Evolutionary conservation across 2,888 invertebrate genomes (phyloP).

Genomic region (Andricus quercusramuli): DNA sequence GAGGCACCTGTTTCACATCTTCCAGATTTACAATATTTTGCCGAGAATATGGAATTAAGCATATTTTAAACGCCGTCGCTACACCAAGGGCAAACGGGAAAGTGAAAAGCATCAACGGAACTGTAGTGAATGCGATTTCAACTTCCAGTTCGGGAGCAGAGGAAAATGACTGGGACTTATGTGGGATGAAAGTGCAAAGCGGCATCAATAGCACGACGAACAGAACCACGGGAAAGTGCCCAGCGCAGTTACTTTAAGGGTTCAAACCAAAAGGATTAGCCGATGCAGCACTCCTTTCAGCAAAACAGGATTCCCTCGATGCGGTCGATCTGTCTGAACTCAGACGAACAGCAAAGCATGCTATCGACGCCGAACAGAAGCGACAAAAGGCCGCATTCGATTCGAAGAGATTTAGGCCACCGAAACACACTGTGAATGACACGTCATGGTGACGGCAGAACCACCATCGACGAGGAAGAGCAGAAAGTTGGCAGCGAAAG

Average conservation of each 20-base stretch:
- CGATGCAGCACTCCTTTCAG: constrained; percentile 42
- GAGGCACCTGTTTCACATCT: too few relatives aligned
- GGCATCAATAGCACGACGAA: too few relatives aligned
- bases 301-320: constrained; percentile 50
- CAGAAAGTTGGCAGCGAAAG: constrained; percentile 54
- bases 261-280: constrained; percentile 53
- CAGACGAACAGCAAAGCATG: constrained; percentile 46
- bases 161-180: too few relatives aligned
- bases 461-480: constrained; percentile 57
- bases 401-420: constrained; percentile 45
- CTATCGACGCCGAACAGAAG: constrained; percentile 47
- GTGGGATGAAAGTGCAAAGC: too few relatives aligned
- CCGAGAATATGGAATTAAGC: too few relatives aligned
- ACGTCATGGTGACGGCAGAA: constrained; percentile 52
- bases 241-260: constrained; percentile 51
- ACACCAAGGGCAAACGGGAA: too few relatives aligned
- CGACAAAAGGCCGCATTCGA: constrained; percentile 52
- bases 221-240: constrained; percentile 48
- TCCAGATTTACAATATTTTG: too few relatives aligned
- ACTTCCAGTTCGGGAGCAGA: too few relatives aligned
- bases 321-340: constrained; percentile 48
- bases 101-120: too few relatives aligned
- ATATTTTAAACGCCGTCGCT: too few relatives aligned
- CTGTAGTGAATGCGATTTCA: too few relatives aligned
- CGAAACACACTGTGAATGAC: constrained; percentile 52